Evolutionary conservation across 92 coral and sea anemone species (phyloP), one percentile per base, ranked within the genome.

Genomic region (Virgularia gustaviana): DNA sequence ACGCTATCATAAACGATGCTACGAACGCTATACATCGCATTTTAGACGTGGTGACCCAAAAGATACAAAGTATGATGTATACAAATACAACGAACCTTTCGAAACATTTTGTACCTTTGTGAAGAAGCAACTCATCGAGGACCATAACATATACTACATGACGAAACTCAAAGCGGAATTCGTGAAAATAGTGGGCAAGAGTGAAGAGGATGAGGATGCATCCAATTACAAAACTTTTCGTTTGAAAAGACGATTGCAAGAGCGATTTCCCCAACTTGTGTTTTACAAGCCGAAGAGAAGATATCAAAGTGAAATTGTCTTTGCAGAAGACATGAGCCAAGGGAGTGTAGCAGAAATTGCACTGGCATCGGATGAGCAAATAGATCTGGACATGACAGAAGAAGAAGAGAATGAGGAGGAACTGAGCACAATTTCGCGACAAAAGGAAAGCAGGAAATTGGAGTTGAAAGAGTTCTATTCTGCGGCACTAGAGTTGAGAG

Each of bases 211-310:
- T 61, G 70, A 52, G 36, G 76, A 74, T 62, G 76, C 81, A 0
- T 81, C 76, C 34, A 74, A 39, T 56, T 74, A 81, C n/a, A 35
- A 77, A 61, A 54, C 80, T 15, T 57, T 73, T 63, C 80, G 84
- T 35, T 32, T 62, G 66, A 80, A 80, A 36, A 68, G 73, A 65
- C n/a, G 68, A 16, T 23, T 80, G 11, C 44, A 36, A n/a, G 38
- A 60, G 38, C 32, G 80, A 36, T 80, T 73, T 63, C 75, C 81
- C 13, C 80, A 73, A 24, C 76, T 73, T 3, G 70, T 73, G 8
- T 80, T 80, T 56, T 70, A 80, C 41, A 75, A 49, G 25, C 76
- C 74, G 23, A 72, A 39, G 44, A 27, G 72, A 53, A 63, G 72
- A 70, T 19, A 57, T 67, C 52, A 36, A 39, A 71, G 72, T 61